Percentiles rank a stretch among this genome's conserved stretches.
Conservation (phyloP, 2,113 vertebrate species). For the Eleginops maclovinus region DNA sequence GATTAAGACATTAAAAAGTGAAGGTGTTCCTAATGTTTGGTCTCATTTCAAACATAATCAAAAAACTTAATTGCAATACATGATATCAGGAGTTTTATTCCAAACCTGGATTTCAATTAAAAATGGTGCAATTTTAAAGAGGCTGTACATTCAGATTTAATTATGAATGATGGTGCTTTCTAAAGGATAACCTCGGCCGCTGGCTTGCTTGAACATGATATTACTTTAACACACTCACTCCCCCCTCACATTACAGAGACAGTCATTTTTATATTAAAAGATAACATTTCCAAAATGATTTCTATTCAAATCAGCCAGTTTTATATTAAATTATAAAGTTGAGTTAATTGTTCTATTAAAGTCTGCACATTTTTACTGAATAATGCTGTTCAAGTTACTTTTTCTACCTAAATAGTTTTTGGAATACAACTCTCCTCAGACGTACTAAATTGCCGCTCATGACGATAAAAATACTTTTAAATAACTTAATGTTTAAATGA, state of each 20-base stretch:
- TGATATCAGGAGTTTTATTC: conserved; percentile 43
- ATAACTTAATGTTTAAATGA: neutral
- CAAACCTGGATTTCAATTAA: conserved; percentile 28
- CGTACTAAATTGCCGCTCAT: neutral
- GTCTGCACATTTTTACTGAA: conserved; percentile 32
- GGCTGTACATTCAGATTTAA: conserved; percentile 1
- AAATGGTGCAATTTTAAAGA: neutral
- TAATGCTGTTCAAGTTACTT: conserved; percentile 42
- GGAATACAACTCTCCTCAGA: conserved; percentile 49
- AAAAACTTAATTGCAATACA: conserved; percentile 17
- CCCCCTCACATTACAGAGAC: neutral
- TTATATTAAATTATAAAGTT: conserved; percentile 47
- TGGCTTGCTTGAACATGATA: conserved; percentile 3
- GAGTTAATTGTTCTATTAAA: conserved; percentile 24
- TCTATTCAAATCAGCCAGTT: conserved; percentile 27
- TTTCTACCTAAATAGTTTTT: conserved; percentile 16
- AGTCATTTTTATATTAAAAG: conserved; percentile 42
- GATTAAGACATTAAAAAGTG: conserved; percentile 8
- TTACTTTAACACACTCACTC: conserved; percentile 1
- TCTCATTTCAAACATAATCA: conserved; percentile 11
- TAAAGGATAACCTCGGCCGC: conserved; percentile 14
- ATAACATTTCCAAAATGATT: conserved; percentile 38
- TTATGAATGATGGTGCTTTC: conserved; percentile 37
- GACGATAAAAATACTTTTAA: neutral
- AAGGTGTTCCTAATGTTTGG: conserved; percentile 26